Evolutionary conservation across 2,888 invertebrate genomes (phyloP), one percentile per base, ranked within the genome.

Genomic region (Agonopterix alstromeriana): DNA sequence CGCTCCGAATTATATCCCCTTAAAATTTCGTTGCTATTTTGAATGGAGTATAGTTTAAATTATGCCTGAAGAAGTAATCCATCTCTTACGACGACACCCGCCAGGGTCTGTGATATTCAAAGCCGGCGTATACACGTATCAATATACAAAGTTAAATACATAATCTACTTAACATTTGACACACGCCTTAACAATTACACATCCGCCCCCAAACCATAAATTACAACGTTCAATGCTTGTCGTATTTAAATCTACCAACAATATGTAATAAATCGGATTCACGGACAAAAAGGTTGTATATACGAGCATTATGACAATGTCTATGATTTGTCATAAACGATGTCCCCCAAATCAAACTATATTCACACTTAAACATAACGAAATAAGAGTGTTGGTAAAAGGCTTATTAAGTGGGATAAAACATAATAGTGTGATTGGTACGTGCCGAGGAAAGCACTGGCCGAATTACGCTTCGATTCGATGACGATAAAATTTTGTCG

Each of bases 391-490:
- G 27, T 27, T 27, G 27, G 27, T 27, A 27, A 27, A 27, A 27
- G 27, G 5, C 5, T 27, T 27, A 5, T 27, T 27, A 27, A 27
- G 27, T 27, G 27, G 27, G 27, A 27, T 5, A 27, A 27, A 27
- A 7, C 3, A 27, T 27, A 27, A 27, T 60, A 62, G 67, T 70
- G 69, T 68, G 68, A 66, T 63, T 70, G 69, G 72, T 59, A 81
- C 83, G 83, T 83, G 83, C 70, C 76, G 59, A 40, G 52, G 81
- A 76, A 81, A 74, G 64, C 68, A 61, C 60, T 61, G 57, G 65
- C 63, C 65, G 85, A 60, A 84, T 86, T 86, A 86, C 67, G 63
- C 55, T 53, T 53, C 51, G 60, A 62, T 63, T 57, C 58, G 61
- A 65, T 65, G 65, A 60, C 67, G 63, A 66, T 68, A 69, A 65